Evolutionary conservation across 2,888 invertebrate species (phyloP).

Genomic region (Calliphora vomitoria): DNA sequence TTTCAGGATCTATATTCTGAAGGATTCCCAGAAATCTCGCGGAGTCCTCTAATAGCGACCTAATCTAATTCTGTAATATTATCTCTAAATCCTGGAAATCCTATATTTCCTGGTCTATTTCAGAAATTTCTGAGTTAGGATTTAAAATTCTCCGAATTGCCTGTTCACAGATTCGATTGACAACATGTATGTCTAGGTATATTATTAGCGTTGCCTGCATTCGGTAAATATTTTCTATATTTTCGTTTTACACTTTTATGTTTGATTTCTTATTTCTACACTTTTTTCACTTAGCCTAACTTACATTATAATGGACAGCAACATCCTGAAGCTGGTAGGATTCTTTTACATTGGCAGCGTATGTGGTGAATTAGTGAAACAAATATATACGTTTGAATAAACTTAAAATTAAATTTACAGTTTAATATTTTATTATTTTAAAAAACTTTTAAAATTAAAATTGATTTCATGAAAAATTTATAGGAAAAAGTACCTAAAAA

Average conservation of each 20-base stretch:
- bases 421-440: too few species aligned
- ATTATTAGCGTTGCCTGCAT: background rate
- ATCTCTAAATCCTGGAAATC: constrained; percentile 25
- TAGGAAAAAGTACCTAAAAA: too few species aligned
- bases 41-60: background rate
- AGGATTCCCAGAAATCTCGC: constrained; percentile 16
- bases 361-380: too few species aligned
- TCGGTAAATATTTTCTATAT: background rate
- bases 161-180: constrained; percentile 12
- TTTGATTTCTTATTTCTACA: background rate
- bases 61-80: constrained; percentile 8
- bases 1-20: constrained; percentile 15
- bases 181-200: background rate
- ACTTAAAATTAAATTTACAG: too few species aligned
- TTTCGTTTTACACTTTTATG: background rate
- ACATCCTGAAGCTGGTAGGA: background rate
- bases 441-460: too few species aligned
- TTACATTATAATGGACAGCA: background rate
- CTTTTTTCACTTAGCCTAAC: background rate
- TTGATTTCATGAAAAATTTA: too few species aligned
- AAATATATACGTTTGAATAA: too few species aligned
- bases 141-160: constrained; percentile 10
- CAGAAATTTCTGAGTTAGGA: background rate
- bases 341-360: too few species aligned
- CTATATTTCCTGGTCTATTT: background rate